Percentiles rank a stretch among this genome's conserved stretches.
Evolutionary conservation across 2,113 vertebrate genomes (phyloP).

Genomic region (Equus przewalskii): DNA sequence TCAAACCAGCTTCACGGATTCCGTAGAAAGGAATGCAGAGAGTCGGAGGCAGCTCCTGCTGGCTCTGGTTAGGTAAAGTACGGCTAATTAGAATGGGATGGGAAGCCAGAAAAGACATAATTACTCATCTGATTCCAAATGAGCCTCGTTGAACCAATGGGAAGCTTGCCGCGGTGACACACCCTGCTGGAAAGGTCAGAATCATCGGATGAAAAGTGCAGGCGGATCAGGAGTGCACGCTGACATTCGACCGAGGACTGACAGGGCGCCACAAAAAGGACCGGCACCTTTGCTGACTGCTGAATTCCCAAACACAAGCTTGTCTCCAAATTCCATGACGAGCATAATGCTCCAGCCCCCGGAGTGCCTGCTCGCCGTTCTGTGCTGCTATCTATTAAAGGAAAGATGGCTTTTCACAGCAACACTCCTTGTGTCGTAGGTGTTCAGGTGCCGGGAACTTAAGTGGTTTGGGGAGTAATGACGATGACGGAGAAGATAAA

Average conservation of each 20-base stretch:
- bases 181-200: slow-evolving; percentile 70
- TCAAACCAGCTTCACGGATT: background rate
- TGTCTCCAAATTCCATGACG: slow-evolving; percentile 69
- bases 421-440: slow-evolving; percentile 63
- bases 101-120: slow-evolving; percentile 57
- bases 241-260: background rate
- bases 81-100: slow-evolving; percentile 13
- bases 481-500: background rate
- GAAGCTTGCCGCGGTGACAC: slow-evolving; percentile 43
- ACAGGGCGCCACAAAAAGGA: slow-evolving; percentile 54
- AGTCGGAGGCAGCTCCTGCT: background rate
- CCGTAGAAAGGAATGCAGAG: background rate
- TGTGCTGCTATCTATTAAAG: slow-evolving; percentile 60
- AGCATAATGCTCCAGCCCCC: background rate
- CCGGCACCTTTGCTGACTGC: slow-evolving; percentile 68
- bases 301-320: slow-evolving; percentile 39
- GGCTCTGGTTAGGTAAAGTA: slow-evolving; percentile 1
- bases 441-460: slow-evolving; percentile 60
- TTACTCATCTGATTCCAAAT: background rate
- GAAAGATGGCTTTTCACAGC: slow-evolving; percentile 76
- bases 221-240: background rate
- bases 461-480: background rate
- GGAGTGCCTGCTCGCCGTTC: background rate
- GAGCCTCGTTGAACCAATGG: slow-evolving; percentile 46
- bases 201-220: background rate